Evolutionary conservation across 2,888 invertebrate species (phyloP), one percentile per base, ranked within the genome.

Genomic region (Zele albiditarsus): DNA sequence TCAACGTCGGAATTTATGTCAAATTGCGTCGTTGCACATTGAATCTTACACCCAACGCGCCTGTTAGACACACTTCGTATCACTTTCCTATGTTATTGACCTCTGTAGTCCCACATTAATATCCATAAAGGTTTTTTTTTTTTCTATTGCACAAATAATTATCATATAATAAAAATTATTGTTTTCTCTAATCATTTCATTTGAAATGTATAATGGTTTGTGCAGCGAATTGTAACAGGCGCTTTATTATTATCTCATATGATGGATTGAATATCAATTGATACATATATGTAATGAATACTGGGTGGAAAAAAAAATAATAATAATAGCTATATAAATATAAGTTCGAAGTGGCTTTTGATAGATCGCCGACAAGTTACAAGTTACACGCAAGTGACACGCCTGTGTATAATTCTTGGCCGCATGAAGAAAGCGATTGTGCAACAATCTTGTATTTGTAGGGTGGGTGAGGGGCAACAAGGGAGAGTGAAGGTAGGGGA

Each of bases 361-460:
- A 53, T 53, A 53, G 53, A 53, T 20, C 8, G 8, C 53, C 4
- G 53, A 53, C 53, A 53, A 53, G 53, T 53, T 53, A n/a, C 25
- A 23, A 49, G 28, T 49, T 49, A 68, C 53, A 31, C 27, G 66
- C 38, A 46, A 68, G 68, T 49, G 53, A 68, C 68, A 68, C 68
- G 68, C 68, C 68, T 31, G 62, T 60, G 28, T 28, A 62, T 63
- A 33, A 62, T 60, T 71, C 46, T 60, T 71, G 46, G 20, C n/a
- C 14, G 28, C 27, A 62, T 71, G 62, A 71, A 71, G 71, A 71
- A 71, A 77, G 70, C 70, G 68, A 66, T 66, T 57, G 38, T 62
- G 73, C 27, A 75, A 62, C 31, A 71, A 68, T 53, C 53, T 53
- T 20, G n/a, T 20, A 53, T 53, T 23, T n/a, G 20, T 20, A 10